Evolutionary conservation across 2,797 vertebrate species (phyloP).

Genomic region (Botia kubotai): DNA sequence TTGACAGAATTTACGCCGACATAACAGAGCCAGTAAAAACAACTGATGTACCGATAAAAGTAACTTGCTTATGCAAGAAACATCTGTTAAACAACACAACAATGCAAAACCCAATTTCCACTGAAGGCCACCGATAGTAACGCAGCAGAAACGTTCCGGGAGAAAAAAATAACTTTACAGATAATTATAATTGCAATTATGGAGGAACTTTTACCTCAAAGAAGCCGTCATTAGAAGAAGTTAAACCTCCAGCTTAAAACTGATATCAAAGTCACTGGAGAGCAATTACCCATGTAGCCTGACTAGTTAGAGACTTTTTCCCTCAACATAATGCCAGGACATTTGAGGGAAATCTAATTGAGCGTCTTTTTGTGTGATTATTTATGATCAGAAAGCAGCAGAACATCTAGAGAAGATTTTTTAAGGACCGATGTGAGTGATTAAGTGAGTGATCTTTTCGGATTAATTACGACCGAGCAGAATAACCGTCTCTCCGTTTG

Average conservation of each 20-base stretch:
- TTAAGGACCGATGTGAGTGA: constrained; percentile 75
- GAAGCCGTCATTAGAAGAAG: constrained; percentile 79
- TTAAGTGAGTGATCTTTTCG: constrained; percentile 71
- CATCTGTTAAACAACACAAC: constrained; percentile 20
- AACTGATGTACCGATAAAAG: not conserved
- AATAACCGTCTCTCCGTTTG: constrained; percentile 69
- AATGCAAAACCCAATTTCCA: constrained; percentile 43
- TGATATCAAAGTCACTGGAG: constrained; percentile 82
- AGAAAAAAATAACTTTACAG: constrained; percentile 50
- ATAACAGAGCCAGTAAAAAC: not conserved
- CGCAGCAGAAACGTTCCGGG: constrained; percentile 13
- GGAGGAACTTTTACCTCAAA: constrained; percentile 48
- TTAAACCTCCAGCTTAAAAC: constrained; percentile 79
- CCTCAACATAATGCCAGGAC: constrained; percentile 72
- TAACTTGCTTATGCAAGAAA: not conserved
- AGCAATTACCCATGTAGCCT: constrained; percentile 82
- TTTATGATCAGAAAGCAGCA: constrained; percentile 83
- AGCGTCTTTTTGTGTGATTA: constrained; percentile 82
- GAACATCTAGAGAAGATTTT: constrained; percentile 79
- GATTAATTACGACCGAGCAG: constrained; percentile 76
- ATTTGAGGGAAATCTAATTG: constrained; percentile 83
- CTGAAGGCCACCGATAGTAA: constrained; percentile 29
- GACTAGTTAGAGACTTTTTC: constrained; percentile 78
- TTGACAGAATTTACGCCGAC: not conserved
- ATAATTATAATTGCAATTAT: constrained; percentile 58